These are phyloP conservation scores for Hyperoplus lanceolatus DNA, from an alignment of 2,797 vertebrate genomes.

Conservation along the genomic window DNA sequence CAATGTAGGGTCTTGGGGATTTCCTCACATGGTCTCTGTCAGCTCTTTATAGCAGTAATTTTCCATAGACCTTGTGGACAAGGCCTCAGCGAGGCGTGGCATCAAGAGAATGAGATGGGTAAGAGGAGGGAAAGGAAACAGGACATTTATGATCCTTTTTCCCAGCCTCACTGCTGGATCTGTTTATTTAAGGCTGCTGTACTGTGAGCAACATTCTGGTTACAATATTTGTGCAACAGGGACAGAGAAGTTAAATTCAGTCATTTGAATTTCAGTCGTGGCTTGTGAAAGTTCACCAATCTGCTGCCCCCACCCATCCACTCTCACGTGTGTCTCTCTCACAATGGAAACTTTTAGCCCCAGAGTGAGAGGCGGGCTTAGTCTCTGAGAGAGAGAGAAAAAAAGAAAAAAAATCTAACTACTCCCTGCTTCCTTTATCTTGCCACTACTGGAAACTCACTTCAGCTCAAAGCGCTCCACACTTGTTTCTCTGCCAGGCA, in stretches of 20 bases:
- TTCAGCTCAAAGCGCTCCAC: conserved; percentile 66
- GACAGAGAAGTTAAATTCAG: conserved; percentile 30
- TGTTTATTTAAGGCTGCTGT: not conserved
- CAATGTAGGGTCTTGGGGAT: conserved; percentile 70
- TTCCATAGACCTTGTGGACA: conserved; percentile 79
- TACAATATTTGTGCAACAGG: conserved; percentile 7
- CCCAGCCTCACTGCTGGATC: not conserved
- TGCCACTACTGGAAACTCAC: conserved; percentile 78
- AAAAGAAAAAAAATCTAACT: conserved; percentile 29
- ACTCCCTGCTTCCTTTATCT: conserved; percentile 79
- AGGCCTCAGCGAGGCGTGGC: conserved; percentile 75
- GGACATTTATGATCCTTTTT: conserved; percentile 45
- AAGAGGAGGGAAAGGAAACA: conserved; percentile 50
- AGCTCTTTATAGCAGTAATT: conserved; percentile 82
- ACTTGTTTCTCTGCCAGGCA: conserved; percentile 52
- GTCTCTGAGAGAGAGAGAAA: conserved; percentile 27
- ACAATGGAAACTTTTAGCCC: conserved; percentile 90
- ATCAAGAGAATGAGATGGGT: conserved; percentile 49
- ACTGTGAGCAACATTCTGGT: not conserved
- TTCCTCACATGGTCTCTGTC: conserved; percentile 76
- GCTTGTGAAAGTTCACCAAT: conserved; percentile 74
- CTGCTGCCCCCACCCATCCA: conserved; percentile 72
- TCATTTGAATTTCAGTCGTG: conserved; percentile 54
- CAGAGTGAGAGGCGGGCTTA: conserved; percentile 80
- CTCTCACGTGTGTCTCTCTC: conserved; percentile 82